Evolutionary conservation across 2,797 vertebrate species (phyloP), one percentile per base, ranked within the genome.

Genomic region (Chiloscyllium punctatum): DNA sequence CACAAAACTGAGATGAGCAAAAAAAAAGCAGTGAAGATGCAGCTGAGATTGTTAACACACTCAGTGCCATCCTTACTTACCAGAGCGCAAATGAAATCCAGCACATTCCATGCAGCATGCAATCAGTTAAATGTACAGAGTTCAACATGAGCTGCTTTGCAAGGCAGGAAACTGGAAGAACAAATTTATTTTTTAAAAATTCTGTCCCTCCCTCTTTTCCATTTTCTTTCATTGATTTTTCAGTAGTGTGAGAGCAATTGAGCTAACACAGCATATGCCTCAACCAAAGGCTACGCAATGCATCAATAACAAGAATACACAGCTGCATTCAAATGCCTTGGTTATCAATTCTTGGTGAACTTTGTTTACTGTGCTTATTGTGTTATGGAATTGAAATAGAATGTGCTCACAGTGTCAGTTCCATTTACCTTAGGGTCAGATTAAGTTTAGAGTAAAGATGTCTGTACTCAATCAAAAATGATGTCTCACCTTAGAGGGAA

Each of bases 61-160:
- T 71, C 18, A 37, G 91, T 68, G 91, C n/a, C 87, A 42, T 51
- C 2, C 51, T 25, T 94, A 74, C 94, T 94, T 74, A 94, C 94
- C 94, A 18, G 69, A 94, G 27, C 4, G 68, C 68, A 94, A 94
- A 94, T 94, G 69, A 74, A 74, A 74, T 94, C 69, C 94, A 94
- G 42, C 21, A 33, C 69, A 94, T 72, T 69, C 92, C 94, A 94
- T 94, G 94, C 69, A 72, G 92, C 94, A 94, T 94, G 94, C 94
- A 74, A 94, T 94, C 16, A 94, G 94, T 94, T 94, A 94, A 94
- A 94, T 94, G 68, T 33, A 71, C 90, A 92, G 42, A 74, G 69
- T 94, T 94, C 71, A 74, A 71, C 11, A 42, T 94, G 94, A 94
- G 69, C 69, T 27, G 15, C 94, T 94, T 94, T 94, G 68, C 42